A percentile compares a stretch with the other conserved stretches of the same genome.
Conservation (phyloP, 2,113 vertebrate genomes). For the Strix aluco region DNA sequence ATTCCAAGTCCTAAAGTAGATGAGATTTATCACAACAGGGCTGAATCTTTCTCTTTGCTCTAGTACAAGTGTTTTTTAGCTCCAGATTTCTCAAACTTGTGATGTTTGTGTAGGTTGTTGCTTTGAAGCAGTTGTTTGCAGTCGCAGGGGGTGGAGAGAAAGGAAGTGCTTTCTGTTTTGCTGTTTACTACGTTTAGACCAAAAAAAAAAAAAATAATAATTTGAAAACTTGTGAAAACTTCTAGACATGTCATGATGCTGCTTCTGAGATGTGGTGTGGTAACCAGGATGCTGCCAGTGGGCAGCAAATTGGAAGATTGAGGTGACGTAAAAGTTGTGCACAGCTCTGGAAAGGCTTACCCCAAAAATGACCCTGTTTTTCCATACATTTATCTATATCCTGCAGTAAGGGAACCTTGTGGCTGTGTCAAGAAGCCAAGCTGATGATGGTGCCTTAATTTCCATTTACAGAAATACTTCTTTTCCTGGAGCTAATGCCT, state of each 20-base stretch:
- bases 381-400: accelerated
- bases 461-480: background rate
- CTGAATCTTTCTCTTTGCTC: background rate
- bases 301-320: background rate
- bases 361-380: background rate
- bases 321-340: background rate
- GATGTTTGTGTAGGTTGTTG: background rate
- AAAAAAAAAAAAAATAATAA: too few relatives aligned
- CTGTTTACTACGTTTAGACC: too few relatives aligned
- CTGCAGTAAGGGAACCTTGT: background rate
- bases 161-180: background rate
- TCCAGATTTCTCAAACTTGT: accelerated
- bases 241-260: background rate
- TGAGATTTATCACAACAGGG: background rate
- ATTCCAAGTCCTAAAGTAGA: background rate
- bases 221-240: background rate
- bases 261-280: background rate
- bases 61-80: background rate
- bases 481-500: background rate
- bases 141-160: too few relatives aligned
- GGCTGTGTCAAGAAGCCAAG: background rate
- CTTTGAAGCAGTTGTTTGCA: background rate
- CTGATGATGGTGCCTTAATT: background rate
- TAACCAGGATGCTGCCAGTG: background rate
- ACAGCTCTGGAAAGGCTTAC: background rate